Evolutionary conservation across 2,797 vertebrate species (phyloP), one percentile per base, ranked within the genome.

Genomic region (Rhincodon typus): DNA sequence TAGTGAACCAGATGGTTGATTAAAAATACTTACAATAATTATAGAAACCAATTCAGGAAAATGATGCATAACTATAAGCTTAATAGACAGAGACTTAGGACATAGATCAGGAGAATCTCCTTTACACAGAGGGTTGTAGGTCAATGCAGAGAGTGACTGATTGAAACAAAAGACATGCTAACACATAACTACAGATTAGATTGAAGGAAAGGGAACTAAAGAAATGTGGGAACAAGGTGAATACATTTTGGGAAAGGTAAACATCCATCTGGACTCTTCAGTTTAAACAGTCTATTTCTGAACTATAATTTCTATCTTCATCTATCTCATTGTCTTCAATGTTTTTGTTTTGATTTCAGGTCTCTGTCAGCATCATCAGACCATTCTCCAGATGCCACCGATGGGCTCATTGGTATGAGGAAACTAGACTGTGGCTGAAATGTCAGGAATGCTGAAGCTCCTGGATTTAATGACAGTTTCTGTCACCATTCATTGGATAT

Each of bases 371-470:
- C 57, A 93, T 67, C 34, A 42, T 67, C 12, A 19, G 62, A 34
- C 1, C 62, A 91, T 66, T 91, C 57, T 91, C 88, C n/a, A 12
- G 34, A 67, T 93, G 62, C 90, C 34, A 38, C 0, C 10, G 34
- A 13, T 67, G 90, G 66, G n/a, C 62, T 7, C 66, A n/a, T 25
- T 93, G 90, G 34, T 1, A 67, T 38, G 90, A 67, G 90, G 90
- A 93, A 88, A 34, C 27, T 46, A 53, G 23, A 30, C 27, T 27
- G 57, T 88, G 2, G 27, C 5, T 57, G 53, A 88, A 88, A 93
- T 93, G 62, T 19, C 66, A 67, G 21, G 90, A 67, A 67, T 93
- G 90, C 38, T 66, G 90, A 67, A 93, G 90, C 90, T 67, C 62
- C 34, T 34, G 34, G 19, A 3, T 42, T 93, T 67, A 93, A 67